These are phyloP conservation scores for Phengaris arion DNA, from an alignment of 2,888 invertebrate species.

Conservation along the genomic window DNA sequence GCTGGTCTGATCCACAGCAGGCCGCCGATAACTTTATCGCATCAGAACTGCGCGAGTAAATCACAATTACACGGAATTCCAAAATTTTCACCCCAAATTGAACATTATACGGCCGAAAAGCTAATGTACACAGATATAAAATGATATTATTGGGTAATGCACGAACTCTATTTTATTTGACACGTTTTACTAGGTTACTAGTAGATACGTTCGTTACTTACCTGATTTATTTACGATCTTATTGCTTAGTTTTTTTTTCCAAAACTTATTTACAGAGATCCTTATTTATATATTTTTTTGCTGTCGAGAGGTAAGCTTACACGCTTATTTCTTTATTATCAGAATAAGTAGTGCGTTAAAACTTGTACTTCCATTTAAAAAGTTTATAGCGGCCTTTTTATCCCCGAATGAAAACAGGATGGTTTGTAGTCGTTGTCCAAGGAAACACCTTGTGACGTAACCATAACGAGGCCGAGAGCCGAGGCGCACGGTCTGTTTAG, in stretches of 20 bases:
- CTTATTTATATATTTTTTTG: no score
- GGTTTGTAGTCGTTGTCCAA: no score
- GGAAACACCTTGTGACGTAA: no score
- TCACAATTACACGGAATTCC: conserved; percentile 72
- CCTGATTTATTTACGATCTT: background rate
- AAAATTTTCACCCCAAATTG: conserved; percentile 65
- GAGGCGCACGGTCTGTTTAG: no score
- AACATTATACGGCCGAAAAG: conserved; percentile 61
- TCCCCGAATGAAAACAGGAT: no score
- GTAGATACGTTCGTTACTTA: background rate
- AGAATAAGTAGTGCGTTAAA: no score
- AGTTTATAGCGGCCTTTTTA: no score
- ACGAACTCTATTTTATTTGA: conserved; percentile 40
- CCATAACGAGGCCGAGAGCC: no score
- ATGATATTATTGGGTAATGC: background rate
- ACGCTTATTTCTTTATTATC: no score
- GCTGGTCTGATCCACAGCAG: conserved; percentile 29
- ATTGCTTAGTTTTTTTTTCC: background rate
- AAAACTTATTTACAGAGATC: no score
- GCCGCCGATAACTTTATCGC: conserved; percentile 65
- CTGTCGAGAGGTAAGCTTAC: no score
- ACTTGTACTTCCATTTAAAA: no score
- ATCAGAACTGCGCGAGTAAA: conserved; percentile 65
- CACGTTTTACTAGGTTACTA: background rate
- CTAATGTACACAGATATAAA: conserved; percentile 51